Base-by-base conservation (phyloP, 92 coral and sea anemone genomes). In the Pocillopora grandis region DNA sequence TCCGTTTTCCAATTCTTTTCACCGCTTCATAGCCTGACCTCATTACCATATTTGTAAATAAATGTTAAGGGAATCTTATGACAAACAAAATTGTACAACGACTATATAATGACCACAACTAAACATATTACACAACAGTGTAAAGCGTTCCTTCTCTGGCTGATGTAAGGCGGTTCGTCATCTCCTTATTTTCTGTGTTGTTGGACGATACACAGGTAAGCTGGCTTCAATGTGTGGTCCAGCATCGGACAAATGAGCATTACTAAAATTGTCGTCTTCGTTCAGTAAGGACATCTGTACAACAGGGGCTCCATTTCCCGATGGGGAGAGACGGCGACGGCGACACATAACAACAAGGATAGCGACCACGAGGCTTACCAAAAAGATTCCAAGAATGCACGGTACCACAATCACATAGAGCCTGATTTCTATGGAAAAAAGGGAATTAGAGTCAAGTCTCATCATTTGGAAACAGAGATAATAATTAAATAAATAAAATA, bases 171-270 rank as follows among this genome's bases (percentile, higher is more conserved):
- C 48, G 17, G 73, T 9, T 35, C 23, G 75, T 76, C 68, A 76
- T n/a, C 68, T 71, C 77, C 60, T 71, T n/a, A 81, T 81, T 55
- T 37, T 59, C 35, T 75, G 80, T 6, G 86, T 83, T 2, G 86
- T 83, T 62, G 86, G 86, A 56, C 86, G 86, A 33, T 83, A 83
- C 59, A 83, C 86, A 0, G 86, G 86, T 14, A 83, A 74, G 57
- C 56, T 83, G 27, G 79, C 86, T 48, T 73, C 86, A 76, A 57
- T 75, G 36, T 70, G 65, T 21, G 79, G 59, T 13, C 76, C 74
- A 23, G 61, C 62, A 49, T 83, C 86, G 48, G 86, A 73, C 21
- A 74, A 61, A 19, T 83, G 86, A 83, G 80, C 75, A 48, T 58
- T 52, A 71, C 73, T 79, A 16, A 79, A n/a, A 42, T 57, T 58